Base-by-base conservation (phyloP, 1,140 invertebrate species). In the Cephus cinctus region DNA sequence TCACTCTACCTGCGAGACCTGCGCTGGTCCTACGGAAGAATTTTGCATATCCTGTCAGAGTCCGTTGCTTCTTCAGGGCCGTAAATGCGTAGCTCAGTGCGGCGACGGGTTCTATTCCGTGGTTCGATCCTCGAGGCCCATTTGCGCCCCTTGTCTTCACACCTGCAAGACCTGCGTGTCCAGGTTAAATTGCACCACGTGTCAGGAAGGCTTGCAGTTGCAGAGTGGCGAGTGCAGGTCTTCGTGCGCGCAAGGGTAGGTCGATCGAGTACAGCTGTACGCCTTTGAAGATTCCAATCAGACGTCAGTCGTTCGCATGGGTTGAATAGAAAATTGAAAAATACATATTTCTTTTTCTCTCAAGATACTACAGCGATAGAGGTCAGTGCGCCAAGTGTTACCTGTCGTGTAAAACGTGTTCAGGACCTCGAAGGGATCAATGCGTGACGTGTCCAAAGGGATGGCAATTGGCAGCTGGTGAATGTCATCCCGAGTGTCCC, bases 401-500 rank as follows among this genome's bases (percentile, higher is more conserved):
- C 63, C 73, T 89, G 12, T 87, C 87, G 18, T 95, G 92, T 67
- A 83, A 84, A 56, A 89, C 89, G 2, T 96, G 93, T 69, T 84
- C 75, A 63, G 90, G 83, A 0, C 89, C 89, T 1, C 77, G 87
- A 15, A 79, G 86, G 18, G 86, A 90, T 67, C 87, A 94, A 63
- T 94, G 92, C 71, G 87, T 92, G 0, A 84, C 82, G 9, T 95
- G 92, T 75, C 86, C 86, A 0, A 66, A 74, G 4, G 85, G 85
- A 8, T 90, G 86, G 85, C 83, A 87, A 63, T 71, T 93, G 20
- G 84, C 88, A 1, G 84, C 85, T 2, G 89, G 89, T 3, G 85
- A 90, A 64, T 94, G 91, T 63, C 84, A 89, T 57, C 84, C 86
- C 0, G 84, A 88, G 61, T 94, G 91, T 73, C 91, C 91, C 3